These are phyloP conservation scores for Papilio helenus DNA, from an alignment of 1,140 invertebrate genomes.

Conservation along the genomic window DNA sequence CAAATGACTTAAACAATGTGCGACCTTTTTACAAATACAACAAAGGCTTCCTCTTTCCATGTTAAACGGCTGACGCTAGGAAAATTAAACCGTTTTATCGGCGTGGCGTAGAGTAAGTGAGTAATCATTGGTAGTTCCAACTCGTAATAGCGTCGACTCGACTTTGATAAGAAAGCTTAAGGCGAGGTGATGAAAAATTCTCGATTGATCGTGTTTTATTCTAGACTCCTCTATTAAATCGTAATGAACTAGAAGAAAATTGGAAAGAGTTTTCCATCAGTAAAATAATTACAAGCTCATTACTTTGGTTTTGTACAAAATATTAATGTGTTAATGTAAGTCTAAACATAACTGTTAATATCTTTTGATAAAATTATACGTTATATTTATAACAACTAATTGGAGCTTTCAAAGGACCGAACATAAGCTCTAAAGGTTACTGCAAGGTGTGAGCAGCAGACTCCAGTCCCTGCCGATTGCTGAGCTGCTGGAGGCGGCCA, in stretches of 20 bases:
- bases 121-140: slow-evolving; percentile 64
- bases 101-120: slow-evolving; percentile 55
- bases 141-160: slow-evolving; percentile 61
- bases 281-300: neutral
- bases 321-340: neutral
- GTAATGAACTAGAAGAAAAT: neutral
- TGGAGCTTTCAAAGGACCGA: neutral
- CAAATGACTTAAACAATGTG: neutral
- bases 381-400: neutral
- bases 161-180: slow-evolving; percentile 52
- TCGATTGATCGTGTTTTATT: slow-evolving; percentile 1
- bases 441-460: too few species aligned
- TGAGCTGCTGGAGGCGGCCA: too few species aligned
- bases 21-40: neutral
- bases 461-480: too few species aligned
- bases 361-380: neutral
- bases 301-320: too few species aligned
- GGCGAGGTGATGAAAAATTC: slow-evolving; percentile 17
- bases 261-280: neutral
- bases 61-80: slow-evolving; percentile 65
- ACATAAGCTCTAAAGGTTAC: neutral
- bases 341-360: neutral
- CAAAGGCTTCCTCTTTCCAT: slow-evolving; percentile 43
- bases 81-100: slow-evolving; percentile 76
- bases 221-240: neutral